Conservation (phyloP, 1,140 invertebrate genomes). For the Eriosoma lanigerum region DNA sequence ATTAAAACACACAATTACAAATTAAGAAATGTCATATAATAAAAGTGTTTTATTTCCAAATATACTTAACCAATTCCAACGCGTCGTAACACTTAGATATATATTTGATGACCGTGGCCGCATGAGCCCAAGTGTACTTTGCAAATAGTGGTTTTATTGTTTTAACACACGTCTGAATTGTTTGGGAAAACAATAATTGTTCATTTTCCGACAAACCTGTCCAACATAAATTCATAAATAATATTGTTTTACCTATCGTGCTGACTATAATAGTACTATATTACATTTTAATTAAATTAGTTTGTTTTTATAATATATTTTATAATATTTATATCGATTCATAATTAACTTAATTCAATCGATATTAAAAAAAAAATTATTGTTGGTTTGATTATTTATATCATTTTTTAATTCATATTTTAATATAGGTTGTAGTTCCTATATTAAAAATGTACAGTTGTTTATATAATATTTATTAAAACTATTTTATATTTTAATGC, state of each 20-base stretch:
- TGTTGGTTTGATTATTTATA: too few species aligned
- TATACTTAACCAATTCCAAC: constrained; percentile 33
- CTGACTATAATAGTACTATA: not conserved
- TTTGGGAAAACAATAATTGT: not conserved
- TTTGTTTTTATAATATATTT: too few species aligned
- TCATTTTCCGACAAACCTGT: constrained; percentile 21
- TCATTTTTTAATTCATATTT: too few species aligned
- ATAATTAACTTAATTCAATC: too few species aligned
- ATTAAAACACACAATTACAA: not conserved
- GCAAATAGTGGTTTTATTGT: not conserved
- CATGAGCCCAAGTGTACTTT: not conserved
- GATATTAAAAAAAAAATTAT: too few species aligned
- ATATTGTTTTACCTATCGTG: not conserved
- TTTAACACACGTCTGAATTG: not conserved
- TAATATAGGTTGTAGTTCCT: too few species aligned
- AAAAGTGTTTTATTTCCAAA: not conserved
- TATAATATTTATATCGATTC: too few species aligned
- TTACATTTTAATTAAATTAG: too few species aligned
- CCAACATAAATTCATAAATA: not conserved
- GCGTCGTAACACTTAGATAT: not conserved
- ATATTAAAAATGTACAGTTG: too few species aligned
- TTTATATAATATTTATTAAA: too few species aligned
- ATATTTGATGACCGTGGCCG: not conserved
- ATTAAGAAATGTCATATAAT: not conserved
- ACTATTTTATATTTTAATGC: too few species aligned